These are phyloP conservation scores for Fabriciana adippe DNA, from an alignment of 2,888 invertebrate species.

Conservation along the genomic window DNA sequence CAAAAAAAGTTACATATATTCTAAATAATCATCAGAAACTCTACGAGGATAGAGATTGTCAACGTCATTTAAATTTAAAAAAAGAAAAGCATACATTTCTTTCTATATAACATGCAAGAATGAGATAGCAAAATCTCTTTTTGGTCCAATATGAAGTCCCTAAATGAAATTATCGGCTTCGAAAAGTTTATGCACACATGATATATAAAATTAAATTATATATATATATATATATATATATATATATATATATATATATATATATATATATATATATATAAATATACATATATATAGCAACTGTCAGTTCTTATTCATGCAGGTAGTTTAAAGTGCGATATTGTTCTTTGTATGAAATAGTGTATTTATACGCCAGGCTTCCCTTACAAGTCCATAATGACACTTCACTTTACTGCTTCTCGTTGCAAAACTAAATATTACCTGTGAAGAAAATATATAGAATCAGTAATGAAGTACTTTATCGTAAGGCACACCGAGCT, in stretches of 20 bases:
- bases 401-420: slow-evolving; percentile 76
- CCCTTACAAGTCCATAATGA: slow-evolving; percentile 74
- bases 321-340: slow-evolving; percentile 26
- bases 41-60: neutral
- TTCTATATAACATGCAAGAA: too few relatives aligned
- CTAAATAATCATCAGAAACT: neutral
- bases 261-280: too few relatives aligned
- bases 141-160: too few relatives aligned
- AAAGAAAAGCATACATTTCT: neutral
- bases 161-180: too few relatives aligned
- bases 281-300: slow-evolving; percentile 19
- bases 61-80: neutral
- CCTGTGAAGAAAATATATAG: slow-evolving; percentile 48
- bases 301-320: slow-evolving; percentile 16
- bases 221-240: too few relatives aligned
- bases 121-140: too few relatives aligned
- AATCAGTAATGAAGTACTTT: too few relatives aligned
- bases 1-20: neutral
- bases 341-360: slow-evolving; percentile 35
- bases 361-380: slow-evolving; percentile 67
- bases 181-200: slow-evolving; percentile 10
- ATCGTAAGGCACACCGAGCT: too few relatives aligned
- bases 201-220: slow-evolving; percentile 6
- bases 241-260: too few relatives aligned
- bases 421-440: slow-evolving; percentile 55